phyloP scores from a whole-genome alignment of 2,888 invertebrate genomes.

The Cheiracanthium punctorium region DNA sequence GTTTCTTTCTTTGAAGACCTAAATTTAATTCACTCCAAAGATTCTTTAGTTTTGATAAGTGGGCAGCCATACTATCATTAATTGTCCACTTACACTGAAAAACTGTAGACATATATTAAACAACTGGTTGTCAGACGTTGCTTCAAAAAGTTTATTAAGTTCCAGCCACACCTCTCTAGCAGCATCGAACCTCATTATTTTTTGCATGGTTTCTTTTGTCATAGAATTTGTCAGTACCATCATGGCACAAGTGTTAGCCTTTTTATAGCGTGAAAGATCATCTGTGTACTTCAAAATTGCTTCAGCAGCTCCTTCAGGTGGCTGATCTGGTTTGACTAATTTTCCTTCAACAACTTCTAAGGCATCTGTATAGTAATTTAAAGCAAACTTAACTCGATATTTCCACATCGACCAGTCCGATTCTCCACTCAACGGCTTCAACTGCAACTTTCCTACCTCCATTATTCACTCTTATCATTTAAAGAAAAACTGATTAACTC shows the following conservation, averaged over 20 bases:
- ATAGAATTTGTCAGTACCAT: no score
- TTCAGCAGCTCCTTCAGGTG: not conserved
- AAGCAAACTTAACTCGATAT: not conserved
- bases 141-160: constrained; percentile 39
- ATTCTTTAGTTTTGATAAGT: no score
- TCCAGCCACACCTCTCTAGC: constrained; percentile 21
- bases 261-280: not conserved
- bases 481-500: no score
- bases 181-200: constrained; percentile 19
- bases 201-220: no score
- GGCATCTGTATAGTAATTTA: not conserved
- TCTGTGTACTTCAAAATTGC: not conserved
- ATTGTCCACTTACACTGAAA: no score
- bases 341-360: not conserved
- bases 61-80: no score
- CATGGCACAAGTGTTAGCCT: no score
- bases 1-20: no score
- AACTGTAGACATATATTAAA: constrained; percentile 53
- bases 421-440: not conserved
- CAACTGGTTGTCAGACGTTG: constrained; percentile 41
- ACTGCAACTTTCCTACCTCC: not conserved
- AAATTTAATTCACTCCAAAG: no score
- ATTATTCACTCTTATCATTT: no score
- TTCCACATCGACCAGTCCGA: not conserved
- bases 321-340: not conserved